These are phyloP conservation scores for Araneus ventricosus DNA, from an alignment of 1,140 invertebrate species.

Conservation along the genomic window DNA sequence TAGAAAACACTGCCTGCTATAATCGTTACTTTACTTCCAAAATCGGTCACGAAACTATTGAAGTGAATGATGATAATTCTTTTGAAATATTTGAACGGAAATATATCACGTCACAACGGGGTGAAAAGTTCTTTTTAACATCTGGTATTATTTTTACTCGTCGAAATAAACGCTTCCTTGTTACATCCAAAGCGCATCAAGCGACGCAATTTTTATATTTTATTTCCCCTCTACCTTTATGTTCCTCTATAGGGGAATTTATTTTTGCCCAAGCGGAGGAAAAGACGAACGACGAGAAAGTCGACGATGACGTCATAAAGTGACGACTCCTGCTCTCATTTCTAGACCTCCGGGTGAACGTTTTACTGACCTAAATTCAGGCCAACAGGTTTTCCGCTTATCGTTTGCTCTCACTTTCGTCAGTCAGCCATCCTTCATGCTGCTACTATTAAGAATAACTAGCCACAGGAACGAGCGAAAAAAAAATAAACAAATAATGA, in stretches of 20 bases:
- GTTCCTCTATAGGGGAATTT: slow-evolving; percentile 34
- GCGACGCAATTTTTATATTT: background rate
- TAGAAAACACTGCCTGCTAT: background rate
- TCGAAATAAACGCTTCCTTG: slow-evolving; percentile 21
- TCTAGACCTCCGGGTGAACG: slow-evolving; percentile 45
- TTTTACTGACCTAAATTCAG: slow-evolving; percentile 59
- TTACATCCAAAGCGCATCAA: slow-evolving; percentile 23
- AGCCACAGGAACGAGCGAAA: background rate
- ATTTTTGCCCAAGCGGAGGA: slow-evolving; percentile 13
- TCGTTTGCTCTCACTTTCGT: slow-evolving; percentile 56
- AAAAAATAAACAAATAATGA: background rate
- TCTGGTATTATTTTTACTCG: slow-evolving; percentile 42
- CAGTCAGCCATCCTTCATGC: slow-evolving; percentile 38
- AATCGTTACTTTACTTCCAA: background rate
- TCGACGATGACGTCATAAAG: slow-evolving; percentile 32
- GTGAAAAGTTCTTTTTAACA: slow-evolving; percentile 7
- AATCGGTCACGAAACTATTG: slow-evolving; percentile 29
- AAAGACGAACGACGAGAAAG: slow-evolving; percentile 43
- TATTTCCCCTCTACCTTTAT: slow-evolving; percentile 37
- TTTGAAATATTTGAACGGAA: background rate
- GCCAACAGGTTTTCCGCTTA: slow-evolving; percentile 50
- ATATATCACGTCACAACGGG: background rate
- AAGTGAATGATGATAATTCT: background rate
- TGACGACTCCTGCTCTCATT: slow-evolving; percentile 59
- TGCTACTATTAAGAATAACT: slow-evolving; percentile 36